Percentiles rank a stretch among this genome's conserved stretches.
These are phyloP conservation scores for Eucriotettix oculatus DNA, from an alignment of 2,888 invertebrate genomes.

Conservation along the genomic window DNA sequence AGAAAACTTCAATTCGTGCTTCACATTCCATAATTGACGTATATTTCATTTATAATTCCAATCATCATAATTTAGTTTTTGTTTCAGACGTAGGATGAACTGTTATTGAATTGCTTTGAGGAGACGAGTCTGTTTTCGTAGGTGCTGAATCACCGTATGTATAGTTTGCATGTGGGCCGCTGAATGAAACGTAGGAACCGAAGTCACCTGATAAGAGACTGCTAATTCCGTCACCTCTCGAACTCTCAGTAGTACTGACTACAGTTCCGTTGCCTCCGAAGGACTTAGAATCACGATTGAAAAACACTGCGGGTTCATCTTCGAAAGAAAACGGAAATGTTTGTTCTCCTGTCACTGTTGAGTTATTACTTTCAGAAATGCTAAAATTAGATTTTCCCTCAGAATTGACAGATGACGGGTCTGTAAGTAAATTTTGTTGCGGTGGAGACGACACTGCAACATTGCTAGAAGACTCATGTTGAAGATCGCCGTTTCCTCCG, in stretches of 20 bases:
- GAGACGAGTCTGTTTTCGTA: too few relatives aligned
- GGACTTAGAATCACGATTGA: slow-evolving; percentile 17
- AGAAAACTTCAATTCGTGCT: too few relatives aligned
- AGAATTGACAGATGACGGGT: not conserved
- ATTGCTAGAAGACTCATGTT: slow-evolving; percentile 3
- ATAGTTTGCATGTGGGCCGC: slow-evolving; percentile 17
- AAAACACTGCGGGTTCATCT: slow-evolving; percentile 41
- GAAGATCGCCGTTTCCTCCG: slow-evolving; percentile 3
- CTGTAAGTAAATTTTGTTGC: not conserved
- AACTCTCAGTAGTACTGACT: not conserved
- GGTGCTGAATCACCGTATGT: not conserved
- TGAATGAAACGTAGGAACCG: slow-evolving; percentile 16
- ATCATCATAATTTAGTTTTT: too few relatives aligned
- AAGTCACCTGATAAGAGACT: not conserved
- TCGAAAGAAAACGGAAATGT: slow-evolving; percentile 28
- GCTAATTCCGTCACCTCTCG: not conserved
- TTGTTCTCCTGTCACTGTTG: slow-evolving; percentile 18
- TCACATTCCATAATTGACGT: too few relatives aligned
- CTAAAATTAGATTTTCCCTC: not conserved
- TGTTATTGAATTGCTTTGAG: too few relatives aligned
- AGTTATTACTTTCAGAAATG: not conserved
- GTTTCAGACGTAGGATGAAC: too few relatives aligned
- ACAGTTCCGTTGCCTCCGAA: not conserved
- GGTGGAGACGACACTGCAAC: not conserved
- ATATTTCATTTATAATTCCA: too few relatives aligned